A percentile compares a stretch with the other conserved stretches of the same genome.
phyloP scores from a whole-genome alignment of 2,797 vertebrate species.

The Cirrhinus mrigala region DNA sequence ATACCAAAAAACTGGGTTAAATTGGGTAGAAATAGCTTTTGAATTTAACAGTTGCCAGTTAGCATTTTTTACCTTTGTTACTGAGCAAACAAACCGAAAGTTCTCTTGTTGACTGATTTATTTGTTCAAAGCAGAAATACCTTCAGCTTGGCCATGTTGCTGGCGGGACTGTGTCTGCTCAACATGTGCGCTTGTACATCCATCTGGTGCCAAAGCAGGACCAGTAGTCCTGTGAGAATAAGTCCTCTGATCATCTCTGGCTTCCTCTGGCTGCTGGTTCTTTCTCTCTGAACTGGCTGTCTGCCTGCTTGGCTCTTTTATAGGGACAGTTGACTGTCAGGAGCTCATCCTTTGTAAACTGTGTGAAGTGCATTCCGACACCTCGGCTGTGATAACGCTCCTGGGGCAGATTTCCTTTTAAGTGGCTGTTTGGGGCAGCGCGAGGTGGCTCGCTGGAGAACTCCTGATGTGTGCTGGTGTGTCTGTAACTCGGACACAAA shows the following conservation, averaged over 20 bases:
- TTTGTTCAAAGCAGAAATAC: slow-evolving; percentile 63
- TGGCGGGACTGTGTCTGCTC: slow-evolving; percentile 70
- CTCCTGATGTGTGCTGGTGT: slow-evolving; percentile 27
- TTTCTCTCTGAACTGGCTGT: slow-evolving; percentile 35
- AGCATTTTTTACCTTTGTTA: not conserved
- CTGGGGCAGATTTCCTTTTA: slow-evolving; percentile 82
- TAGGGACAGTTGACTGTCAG: slow-evolving; percentile 68
- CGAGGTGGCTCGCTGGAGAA: slow-evolving; percentile 64
- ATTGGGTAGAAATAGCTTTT: too few relatives aligned
- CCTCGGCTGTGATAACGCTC: slow-evolving; percentile 75
- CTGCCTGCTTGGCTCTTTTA: slow-evolving; percentile 69
- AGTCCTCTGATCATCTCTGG: slow-evolving; percentile 76
- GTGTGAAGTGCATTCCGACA: slow-evolving; percentile 86
- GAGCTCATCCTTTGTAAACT: slow-evolving; percentile 76
- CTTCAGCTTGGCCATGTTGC: slow-evolving; percentile 82
- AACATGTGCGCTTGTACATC: slow-evolving; percentile 71
- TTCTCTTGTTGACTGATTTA: not conserved
- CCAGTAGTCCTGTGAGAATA: slow-evolving; percentile 75
- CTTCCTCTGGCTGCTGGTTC: slow-evolving; percentile 36
- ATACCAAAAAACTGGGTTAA: not conserved
- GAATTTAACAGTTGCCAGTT: too few relatives aligned
- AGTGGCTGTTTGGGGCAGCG: slow-evolving; percentile 77
- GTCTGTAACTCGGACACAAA: slow-evolving; percentile 62
- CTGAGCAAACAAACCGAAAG: not conserved
- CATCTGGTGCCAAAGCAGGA: slow-evolving; percentile 77